phyloP scores from a whole-genome alignment of 2,888 invertebrate genomes.

The Scaptomyza cyrtandrae region DNA sequence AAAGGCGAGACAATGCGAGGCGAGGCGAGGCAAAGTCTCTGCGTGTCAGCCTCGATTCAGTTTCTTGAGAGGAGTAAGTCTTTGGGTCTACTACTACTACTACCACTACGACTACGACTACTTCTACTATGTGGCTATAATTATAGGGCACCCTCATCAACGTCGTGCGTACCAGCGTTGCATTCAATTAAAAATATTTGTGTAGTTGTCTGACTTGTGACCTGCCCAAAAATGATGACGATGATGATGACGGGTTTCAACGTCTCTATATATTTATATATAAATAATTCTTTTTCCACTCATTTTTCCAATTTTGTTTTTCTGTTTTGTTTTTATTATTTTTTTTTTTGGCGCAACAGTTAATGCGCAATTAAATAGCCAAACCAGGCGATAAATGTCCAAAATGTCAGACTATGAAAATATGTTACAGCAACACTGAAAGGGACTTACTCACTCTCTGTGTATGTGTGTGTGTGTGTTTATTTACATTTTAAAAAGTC shows the following conservation, averaged over 20 bases:
- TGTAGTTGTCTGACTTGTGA: constrained; percentile 41
- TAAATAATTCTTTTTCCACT: not conserved
- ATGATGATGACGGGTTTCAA: constrained; percentile 32
- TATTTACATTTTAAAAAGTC: constrained; percentile 59
- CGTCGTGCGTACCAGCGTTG: constrained; percentile 46
- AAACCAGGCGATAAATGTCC: constrained; percentile 65
- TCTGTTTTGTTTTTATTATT: not conserved
- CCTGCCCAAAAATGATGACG: constrained; percentile 34
- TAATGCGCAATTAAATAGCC: constrained; percentile 65
- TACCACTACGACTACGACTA: not conserved
- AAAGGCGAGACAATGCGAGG: not conserved
- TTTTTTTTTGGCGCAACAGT: constrained; percentile 46
- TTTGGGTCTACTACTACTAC: constrained; percentile 21
- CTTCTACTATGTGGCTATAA: constrained; percentile 29
- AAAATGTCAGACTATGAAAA: constrained; percentile 56
- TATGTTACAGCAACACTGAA: constrained; percentile 11
- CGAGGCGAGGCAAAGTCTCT: constrained; percentile 7
- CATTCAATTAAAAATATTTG: constrained; percentile 66
- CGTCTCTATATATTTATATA: constrained; percentile 14
- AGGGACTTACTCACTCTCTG: not conserved
- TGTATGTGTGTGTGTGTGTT: constrained; percentile 53
- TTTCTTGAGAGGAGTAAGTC: constrained; percentile 14
- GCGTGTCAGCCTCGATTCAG: constrained; percentile 43
- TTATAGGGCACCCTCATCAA: constrained; percentile 73
- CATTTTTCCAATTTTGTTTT: constrained; percentile 7